Percentiles rank a stretch among this genome's conserved stretches.
phyloP scores from a whole-genome alignment of 2,888 invertebrate species.

The Erpobdella octoculata region DNA sequence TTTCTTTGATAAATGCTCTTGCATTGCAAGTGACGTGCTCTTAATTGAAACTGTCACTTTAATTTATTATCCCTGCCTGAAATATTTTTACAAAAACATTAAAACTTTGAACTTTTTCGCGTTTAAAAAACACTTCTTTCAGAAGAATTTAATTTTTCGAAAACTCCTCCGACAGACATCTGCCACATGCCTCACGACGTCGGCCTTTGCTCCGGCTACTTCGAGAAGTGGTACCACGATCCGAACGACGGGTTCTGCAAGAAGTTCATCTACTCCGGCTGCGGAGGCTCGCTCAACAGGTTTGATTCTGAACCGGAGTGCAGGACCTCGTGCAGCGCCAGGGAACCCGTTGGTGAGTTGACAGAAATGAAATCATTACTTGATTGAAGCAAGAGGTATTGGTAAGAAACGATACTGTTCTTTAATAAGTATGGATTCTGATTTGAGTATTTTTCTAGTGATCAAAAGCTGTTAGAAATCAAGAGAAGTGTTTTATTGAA shows the following conservation, averaged over 20 bases:
- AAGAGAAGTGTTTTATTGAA: not conserved
- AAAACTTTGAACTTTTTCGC: too few relatives aligned
- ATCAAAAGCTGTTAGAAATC: not conserved
- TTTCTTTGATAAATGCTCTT: too few relatives aligned
- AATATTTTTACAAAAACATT: too few relatives aligned
- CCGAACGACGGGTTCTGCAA: conserved; percentile 62
- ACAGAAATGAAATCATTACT: not conserved
- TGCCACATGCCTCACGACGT: conserved; percentile 30
- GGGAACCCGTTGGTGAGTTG: conserved; percentile 33
- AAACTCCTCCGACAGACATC: conserved; percentile 28
- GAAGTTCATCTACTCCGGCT: conserved; percentile 76
- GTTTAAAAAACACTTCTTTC: too few relatives aligned
- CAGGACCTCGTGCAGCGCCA: conserved; percentile 33
- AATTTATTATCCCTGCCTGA: too few relatives aligned
- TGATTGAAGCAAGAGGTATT: not conserved
- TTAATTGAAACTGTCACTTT: too few relatives aligned
- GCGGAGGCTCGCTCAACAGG: conserved; percentile 68
- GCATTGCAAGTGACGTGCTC: too few relatives aligned
- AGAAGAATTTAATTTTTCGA: too few relatives aligned
- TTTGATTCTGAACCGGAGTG: conserved; percentile 42
- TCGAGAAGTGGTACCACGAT: conserved; percentile 69
- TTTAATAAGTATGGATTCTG: not conserved
- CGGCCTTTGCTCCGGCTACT: conserved; percentile 31
- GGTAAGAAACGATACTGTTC: not conserved
- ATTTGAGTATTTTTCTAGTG: not conserved